Percentiles rank a stretch among this genome's conserved stretches.
These are phyloP conservation scores for Poecilia gillii DNA, from an alignment of 2,797 vertebrate species.

Conservation along the genomic window DNA sequence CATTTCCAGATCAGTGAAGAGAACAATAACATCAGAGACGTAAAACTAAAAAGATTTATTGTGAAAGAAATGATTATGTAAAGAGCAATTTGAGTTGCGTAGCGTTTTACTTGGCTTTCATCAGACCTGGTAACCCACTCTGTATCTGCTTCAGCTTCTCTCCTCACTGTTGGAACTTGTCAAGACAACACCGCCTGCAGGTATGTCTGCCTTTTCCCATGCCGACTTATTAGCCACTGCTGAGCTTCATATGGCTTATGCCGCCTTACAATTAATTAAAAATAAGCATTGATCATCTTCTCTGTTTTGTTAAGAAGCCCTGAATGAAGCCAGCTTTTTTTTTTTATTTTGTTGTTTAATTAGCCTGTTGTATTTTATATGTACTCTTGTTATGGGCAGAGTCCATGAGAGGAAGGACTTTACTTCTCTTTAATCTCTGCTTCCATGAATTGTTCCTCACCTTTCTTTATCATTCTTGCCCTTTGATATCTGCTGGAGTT, in stretches of 20 bases:
- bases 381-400: conserved; percentile 44
- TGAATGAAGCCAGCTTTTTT: not conserved
- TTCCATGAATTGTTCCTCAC: conserved; percentile 31
- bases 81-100: not conserved
- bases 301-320: not conserved
- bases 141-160: conserved; percentile 27
- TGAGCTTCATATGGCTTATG: not conserved
- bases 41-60: not conserved
- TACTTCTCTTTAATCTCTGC: conserved; percentile 51
- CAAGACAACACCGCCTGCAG: conserved; percentile 50
- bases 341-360: conserved; percentile 5
- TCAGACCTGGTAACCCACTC: conserved; percentile 10
- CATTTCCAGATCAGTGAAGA: conserved; percentile 3
- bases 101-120: conserved; percentile 8
- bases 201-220: conserved; percentile 45
- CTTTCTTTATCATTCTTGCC: conserved; percentile 61
- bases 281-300: not conserved
- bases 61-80: not conserved
- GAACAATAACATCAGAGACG: not conserved
- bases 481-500: conserved; percentile 53
- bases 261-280: conserved; percentile 3
- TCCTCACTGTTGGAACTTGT: conserved; percentile 48
- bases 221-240: conserved; percentile 32
- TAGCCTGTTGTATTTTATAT: conserved; percentile 31
- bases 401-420: conserved; percentile 59